These are phyloP conservation scores for Lithosia quadra DNA, from an alignment of 2,888 invertebrate genomes.

Conservation along the genomic window DNA sequence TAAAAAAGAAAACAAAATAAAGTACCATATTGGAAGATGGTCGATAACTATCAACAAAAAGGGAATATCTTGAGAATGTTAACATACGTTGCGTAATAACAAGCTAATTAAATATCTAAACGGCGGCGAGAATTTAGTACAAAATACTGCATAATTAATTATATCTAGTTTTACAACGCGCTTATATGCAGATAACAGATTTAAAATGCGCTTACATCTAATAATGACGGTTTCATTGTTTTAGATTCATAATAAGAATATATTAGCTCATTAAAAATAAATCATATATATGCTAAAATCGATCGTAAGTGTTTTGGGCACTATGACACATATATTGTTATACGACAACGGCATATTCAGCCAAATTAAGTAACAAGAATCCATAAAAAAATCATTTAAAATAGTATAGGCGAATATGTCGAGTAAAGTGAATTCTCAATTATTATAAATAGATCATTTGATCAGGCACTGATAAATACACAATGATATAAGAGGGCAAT, in stretches of 20 bases:
- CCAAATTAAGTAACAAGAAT: slow-evolving; percentile 57
- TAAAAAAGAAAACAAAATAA: neutral
- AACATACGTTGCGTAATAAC: neutral
- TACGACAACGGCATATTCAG: slow-evolving; percentile 43
- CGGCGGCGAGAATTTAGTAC: slow-evolving; percentile 41
- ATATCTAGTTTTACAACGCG: slow-evolving; percentile 25
- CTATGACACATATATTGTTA: slow-evolving; percentile 20
- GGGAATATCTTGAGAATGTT: neutral
- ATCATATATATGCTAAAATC: slow-evolving; percentile 32
- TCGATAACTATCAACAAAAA: neutral
- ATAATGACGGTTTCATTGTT: slow-evolving; percentile 65
- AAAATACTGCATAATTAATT: slow-evolving; percentile 18
- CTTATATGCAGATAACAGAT: slow-evolving; percentile 44
- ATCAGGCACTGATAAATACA: slow-evolving; percentile 36
- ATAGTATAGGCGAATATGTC: slow-evolving; percentile 39
- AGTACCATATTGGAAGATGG: neutral
- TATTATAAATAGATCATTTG: slow-evolving; percentile 41
- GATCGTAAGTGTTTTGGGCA: slow-evolving; percentile 6
- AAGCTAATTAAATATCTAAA: neutral
- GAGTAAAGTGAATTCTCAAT: slow-evolving; percentile 25
- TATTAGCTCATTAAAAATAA: slow-evolving; percentile 59
- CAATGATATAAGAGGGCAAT: slow-evolving; percentile 33
- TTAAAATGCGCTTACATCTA: slow-evolving; percentile 60
- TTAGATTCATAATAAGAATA: slow-evolving; percentile 61
- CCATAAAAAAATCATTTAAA: slow-evolving; percentile 49